These are phyloP conservation scores for Corticium candelabrum DNA, from an alignment of 37 sponge, comb jelly and placozoan species.

Conservation along the genomic window DNA sequence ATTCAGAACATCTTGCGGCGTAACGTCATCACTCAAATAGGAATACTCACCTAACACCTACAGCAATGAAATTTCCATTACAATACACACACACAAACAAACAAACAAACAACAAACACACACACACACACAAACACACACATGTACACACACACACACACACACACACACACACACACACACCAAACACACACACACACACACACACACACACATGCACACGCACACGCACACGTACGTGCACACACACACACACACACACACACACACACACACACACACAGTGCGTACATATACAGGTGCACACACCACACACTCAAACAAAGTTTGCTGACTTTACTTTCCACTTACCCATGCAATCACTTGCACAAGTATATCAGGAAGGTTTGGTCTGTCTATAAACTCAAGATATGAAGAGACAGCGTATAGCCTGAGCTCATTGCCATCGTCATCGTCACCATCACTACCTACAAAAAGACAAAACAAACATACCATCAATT, in stretches of 20 bases:
- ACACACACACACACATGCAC: not conserved
- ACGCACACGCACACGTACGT: not conserved
- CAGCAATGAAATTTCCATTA: not conserved
- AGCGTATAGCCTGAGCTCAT: slow-evolving; percentile 52
- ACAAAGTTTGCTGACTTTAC: not conserved
- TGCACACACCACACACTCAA: not conserved
- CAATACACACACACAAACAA: slow-evolving; percentile 6
- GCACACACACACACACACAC: slow-evolving; percentile 11
- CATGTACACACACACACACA: not conserved
- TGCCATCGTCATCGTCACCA: slow-evolving; percentile 56
- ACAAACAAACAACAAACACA: not conserved
- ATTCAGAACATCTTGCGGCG: slow-evolving; percentile 43
- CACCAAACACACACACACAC: too few species aligned
- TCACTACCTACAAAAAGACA: slow-evolving; percentile 13
- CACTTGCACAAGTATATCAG: slow-evolving; percentile 55
- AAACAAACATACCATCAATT: not conserved
- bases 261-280: slow-evolving; percentile 59
- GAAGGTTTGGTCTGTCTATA: slow-evolving; percentile 47
- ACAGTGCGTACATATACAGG: not conserved
- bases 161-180: too few species aligned
- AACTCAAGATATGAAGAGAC: slow-evolving; percentile 49
- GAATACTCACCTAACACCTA: slow-evolving; percentile 18
- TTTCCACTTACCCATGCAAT: slow-evolving; percentile 68
- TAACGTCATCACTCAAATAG: slow-evolving; percentile 30
- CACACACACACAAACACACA: not conserved